phyloP scores from a whole-genome alignment of 2,797 vertebrate species.

The Numenius phaeopus region DNA sequence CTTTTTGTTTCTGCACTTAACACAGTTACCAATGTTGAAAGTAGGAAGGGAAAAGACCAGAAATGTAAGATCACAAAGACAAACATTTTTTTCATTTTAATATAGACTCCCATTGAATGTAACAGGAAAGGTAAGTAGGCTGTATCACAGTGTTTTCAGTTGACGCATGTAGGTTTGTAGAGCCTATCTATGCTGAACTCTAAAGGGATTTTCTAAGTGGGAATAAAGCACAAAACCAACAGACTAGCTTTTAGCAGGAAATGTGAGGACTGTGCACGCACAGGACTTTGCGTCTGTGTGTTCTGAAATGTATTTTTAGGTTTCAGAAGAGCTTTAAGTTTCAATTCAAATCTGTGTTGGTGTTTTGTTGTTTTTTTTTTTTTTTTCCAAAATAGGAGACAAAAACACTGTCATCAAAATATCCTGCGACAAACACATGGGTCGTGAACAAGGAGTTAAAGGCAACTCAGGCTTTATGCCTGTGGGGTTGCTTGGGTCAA shows the following conservation, averaged over 20 bases:
- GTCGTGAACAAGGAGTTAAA: not conserved
- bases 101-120: not conserved
- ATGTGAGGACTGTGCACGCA: not conserved
- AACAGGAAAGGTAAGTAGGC: not conserved
- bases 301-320: not conserved
- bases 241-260: not conserved
- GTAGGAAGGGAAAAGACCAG: not conserved
- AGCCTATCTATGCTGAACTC: not conserved
- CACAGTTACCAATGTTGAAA: fast-evolving
- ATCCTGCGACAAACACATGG: not conserved
- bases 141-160: not conserved
- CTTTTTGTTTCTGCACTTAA: not conserved
- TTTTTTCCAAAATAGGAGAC: not conserved
- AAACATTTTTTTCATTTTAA: not conserved
- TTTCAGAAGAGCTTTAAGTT: not conserved
- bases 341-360: not conserved
- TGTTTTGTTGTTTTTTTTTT: not conserved
- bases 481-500: not conserved
- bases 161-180: not conserved
- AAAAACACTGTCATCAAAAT: not conserved
- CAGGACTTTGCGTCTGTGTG: fast-evolving
- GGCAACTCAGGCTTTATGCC: not conserved
- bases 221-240: not conserved
- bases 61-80: not conserved
- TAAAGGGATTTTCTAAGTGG: not conserved